A percentile compares a stretch with the other conserved stretches of the same genome.
Evolutionary conservation across 1,140 invertebrate genomes (phyloP).

Genomic region (Apis florea): DNA sequence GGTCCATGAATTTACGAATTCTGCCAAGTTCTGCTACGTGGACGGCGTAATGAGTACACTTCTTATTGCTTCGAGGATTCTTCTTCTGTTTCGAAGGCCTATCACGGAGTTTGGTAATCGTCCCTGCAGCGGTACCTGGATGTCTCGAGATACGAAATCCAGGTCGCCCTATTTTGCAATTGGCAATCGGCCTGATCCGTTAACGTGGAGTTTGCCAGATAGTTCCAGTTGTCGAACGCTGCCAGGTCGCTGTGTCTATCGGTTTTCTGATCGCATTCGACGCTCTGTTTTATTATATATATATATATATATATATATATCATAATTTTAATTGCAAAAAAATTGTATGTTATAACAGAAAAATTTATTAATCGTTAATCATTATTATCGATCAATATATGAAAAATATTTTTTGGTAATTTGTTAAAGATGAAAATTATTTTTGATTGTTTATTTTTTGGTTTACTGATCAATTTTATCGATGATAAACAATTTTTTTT

Average conservation of each 20-base stretch:
- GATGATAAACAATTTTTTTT: too few relatives aligned
- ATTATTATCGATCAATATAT: too few relatives aligned
- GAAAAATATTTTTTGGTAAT: too few relatives aligned
- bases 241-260: constrained; percentile 36
- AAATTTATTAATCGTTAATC: too few relatives aligned
- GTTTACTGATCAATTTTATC: too few relatives aligned
- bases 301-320: too few relatives aligned
- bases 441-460: too few relatives aligned
- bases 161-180: constrained; percentile 60
- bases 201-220: constrained; percentile 39
- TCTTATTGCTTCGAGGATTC: constrained; percentile 11
- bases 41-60: constrained; percentile 5
- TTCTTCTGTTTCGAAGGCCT: constrained; percentile 12
- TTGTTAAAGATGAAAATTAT: too few relatives aligned
- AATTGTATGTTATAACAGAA: too few relatives aligned
- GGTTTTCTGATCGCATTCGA: background rate
- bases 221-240: constrained; percentile 40
- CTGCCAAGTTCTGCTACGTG: constrained; percentile 15
- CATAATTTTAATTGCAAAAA: too few relatives aligned
- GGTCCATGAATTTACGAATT: constrained; percentile 16
- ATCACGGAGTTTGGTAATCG: constrained; percentile 23
- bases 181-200: constrained; percentile 60
- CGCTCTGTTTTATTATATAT: background rate
- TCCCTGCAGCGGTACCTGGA: constrained; percentile 18
- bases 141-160: constrained; percentile 51